These are phyloP conservation scores for Steatocranus sp. DNA, from an alignment of 2,797 vertebrate species.

Conservation along the genomic window DNA sequence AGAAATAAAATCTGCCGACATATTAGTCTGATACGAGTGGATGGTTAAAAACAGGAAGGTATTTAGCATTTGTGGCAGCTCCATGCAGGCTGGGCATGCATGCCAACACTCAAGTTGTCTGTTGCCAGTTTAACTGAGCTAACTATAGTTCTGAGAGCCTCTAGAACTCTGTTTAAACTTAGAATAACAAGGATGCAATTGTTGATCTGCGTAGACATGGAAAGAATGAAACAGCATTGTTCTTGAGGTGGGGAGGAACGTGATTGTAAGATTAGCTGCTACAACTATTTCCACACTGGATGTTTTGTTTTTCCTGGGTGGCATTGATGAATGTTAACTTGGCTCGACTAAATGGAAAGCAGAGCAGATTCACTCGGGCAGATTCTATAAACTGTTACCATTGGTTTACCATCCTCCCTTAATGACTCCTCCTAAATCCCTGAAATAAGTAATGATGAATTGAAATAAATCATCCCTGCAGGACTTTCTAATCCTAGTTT, in stretches of 20 bases:
- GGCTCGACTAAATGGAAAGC: not conserved
- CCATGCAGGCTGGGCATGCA: not conserved
- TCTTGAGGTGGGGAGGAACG: not conserved
- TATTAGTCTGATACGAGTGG: not conserved
- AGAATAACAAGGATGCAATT: not conserved
- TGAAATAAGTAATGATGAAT: not conserved
- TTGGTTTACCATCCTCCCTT: not conserved
- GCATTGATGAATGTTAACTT: not conserved
- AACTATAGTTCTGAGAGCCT: not conserved
- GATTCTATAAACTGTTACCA: not conserved
- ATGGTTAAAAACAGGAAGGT: not conserved
- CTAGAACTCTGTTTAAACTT: not conserved
- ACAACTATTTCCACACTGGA: not conserved
- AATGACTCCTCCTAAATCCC: not conserved
- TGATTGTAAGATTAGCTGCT: not conserved
- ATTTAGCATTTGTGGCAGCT: not conserved
- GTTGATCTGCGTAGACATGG: not conserved
- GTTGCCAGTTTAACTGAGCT: not conserved
- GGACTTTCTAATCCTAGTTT: not conserved
- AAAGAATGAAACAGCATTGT: not conserved
- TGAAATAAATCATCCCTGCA: not conserved
- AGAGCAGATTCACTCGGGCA: not conserved
- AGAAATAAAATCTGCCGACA: not conserved
- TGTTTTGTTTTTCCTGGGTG: not conserved
- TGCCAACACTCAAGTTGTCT: not conserved